phyloP scores from a whole-genome alignment of 2,113 vertebrate species.

The Numida meleagris region DNA sequence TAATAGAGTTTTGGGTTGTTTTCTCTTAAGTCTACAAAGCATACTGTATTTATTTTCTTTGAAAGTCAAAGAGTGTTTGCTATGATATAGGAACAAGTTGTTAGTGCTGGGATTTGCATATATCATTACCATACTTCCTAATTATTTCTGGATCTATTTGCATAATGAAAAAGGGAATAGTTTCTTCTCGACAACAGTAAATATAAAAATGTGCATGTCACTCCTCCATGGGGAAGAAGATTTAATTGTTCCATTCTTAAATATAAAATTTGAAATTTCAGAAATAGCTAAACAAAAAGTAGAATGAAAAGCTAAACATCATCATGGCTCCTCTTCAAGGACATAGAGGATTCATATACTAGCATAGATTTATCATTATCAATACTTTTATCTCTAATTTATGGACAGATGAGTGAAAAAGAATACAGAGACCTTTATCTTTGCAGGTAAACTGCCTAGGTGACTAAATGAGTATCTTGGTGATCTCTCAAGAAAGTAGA shows the following conservation, averaged over 20 bases:
- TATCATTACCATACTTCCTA: constrained; percentile 35
- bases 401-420: background rate
- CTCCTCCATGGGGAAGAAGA: background rate
- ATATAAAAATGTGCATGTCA: constrained; percentile 16
- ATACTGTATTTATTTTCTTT: background rate
- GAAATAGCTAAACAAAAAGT: background rate
- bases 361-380: background rate
- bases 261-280: background rate
- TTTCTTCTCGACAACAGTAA: constrained; percentile 30
- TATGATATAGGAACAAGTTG: background rate
- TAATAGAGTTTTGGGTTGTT: background rate
- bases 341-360: background rate
- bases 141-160: constrained; percentile 46
- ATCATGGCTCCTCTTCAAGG: background rate
- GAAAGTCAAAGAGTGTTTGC: background rate
- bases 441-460: background rate
- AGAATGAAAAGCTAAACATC: background rate
- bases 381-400: background rate
- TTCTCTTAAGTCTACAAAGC: background rate
- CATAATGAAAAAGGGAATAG: constrained; percentile 4
- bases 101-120: background rate
- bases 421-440: background rate
- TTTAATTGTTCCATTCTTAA: constrained; percentile 31
- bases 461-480: background rate
- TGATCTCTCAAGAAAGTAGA: background rate